Evolutionary conservation across 2,888 invertebrate species (phyloP).

Genomic region (Leptinotarsa haldemani): DNA sequence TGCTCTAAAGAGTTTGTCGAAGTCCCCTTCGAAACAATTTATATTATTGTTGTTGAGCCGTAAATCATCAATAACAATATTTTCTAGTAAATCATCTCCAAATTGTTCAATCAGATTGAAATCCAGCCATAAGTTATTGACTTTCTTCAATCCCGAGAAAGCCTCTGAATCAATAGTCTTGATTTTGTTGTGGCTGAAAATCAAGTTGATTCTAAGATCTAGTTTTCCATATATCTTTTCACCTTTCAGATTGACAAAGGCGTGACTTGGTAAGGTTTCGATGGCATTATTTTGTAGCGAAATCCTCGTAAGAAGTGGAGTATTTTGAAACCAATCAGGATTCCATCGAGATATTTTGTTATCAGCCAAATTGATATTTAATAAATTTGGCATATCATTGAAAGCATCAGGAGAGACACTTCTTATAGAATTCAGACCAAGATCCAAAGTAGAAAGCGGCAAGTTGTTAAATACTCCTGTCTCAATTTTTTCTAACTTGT

Average conservation of each 20-base stretch:
- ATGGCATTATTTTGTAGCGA: slow-evolving; percentile 55
- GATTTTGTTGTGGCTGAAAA: slow-evolving; percentile 56
- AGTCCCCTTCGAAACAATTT: slow-evolving; percentile 50
- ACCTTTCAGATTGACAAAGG: slow-evolving; percentile 52
- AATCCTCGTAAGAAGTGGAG: slow-evolving; percentile 51
- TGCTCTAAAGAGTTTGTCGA: slow-evolving; percentile 50
- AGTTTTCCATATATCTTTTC: slow-evolving; percentile 48
- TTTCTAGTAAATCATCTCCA: slow-evolving; percentile 45
- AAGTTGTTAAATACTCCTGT: slow-evolving; percentile 51
- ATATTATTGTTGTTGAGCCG: slow-evolving; percentile 52
- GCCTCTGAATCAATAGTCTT: slow-evolving; percentile 48
- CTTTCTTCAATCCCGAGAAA: slow-evolving; percentile 49
- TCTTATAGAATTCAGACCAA: slow-evolving; percentile 49
- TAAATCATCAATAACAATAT: slow-evolving; percentile 48
- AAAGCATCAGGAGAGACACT: slow-evolving; percentile 47
- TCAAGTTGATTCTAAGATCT: slow-evolving; percentile 49
- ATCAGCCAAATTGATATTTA: slow-evolving; percentile 53
- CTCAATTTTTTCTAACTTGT: slow-evolving; percentile 49
- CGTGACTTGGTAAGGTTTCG: slow-evolving; percentile 46
- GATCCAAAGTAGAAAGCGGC: slow-evolving; percentile 46
- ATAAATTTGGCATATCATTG: slow-evolving; percentile 46
- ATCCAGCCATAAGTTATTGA: slow-evolving; percentile 56
- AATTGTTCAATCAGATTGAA: slow-evolving; percentile 50
- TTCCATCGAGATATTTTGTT: slow-evolving; percentile 52
- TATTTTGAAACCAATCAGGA: slow-evolving; percentile 53